Percentiles rank a stretch among this genome's conserved stretches.
These are phyloP conservation scores for Lithosia quadra DNA, from an alignment of 2,888 invertebrate species.

Conservation along the genomic window DNA sequence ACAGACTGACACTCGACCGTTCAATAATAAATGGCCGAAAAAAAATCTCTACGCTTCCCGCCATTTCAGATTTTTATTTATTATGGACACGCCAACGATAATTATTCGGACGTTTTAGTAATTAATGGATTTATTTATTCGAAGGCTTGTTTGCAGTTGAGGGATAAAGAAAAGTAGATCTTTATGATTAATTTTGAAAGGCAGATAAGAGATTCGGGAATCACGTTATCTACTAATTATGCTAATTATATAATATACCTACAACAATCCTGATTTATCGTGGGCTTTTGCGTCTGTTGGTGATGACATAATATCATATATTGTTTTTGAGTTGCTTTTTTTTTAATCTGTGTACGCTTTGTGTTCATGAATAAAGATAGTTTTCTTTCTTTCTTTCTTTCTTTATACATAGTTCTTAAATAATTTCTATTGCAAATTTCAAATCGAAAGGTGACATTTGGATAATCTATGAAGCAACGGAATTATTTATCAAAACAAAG, in stretches of 20 bases:
- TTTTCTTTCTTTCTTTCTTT: too few species aligned
- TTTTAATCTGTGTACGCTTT: too few species aligned
- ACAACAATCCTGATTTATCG: neutral
- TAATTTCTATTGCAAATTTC: too few species aligned
- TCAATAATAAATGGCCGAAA: constrained; percentile 44
- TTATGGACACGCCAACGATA: constrained; percentile 35
- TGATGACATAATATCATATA: too few species aligned
- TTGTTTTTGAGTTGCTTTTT: too few species aligned
- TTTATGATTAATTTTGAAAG: neutral
- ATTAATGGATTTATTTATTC: constrained; percentile 16
- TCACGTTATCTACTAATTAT: neutral
- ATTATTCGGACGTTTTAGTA: constrained; percentile 32
- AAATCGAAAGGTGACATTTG: too few species aligned
- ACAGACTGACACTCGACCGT: constrained; percentile 47
- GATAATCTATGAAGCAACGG: too few species aligned
- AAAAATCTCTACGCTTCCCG: constrained; percentile 37
- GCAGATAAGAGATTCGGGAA: neutral
- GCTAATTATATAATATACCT: neutral
- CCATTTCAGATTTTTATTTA: constrained; percentile 46
- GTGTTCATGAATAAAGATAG: too few species aligned
- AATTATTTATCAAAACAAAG: too few species aligned
- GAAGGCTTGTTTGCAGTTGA: neutral
- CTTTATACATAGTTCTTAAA: too few species aligned
- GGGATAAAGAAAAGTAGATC: neutral
- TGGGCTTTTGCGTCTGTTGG: neutral